phyloP scores from a whole-genome alignment of 2,797 vertebrate genomes.

The Urosaurus nigricauda region DNA sequence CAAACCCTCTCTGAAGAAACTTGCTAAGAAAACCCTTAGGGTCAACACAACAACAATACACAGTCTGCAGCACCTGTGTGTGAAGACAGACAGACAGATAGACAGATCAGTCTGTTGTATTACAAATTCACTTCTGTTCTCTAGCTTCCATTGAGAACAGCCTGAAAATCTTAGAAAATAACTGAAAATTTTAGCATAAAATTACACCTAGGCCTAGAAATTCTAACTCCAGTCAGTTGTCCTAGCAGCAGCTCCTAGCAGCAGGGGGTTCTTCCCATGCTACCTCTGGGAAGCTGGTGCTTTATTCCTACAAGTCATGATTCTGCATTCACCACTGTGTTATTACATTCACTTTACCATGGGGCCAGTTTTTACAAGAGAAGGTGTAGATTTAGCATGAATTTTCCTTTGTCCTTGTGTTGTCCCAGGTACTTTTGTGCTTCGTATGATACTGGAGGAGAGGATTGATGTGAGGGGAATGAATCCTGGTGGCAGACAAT shows the following conservation, averaged over 20 bases:
- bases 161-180: not conserved
- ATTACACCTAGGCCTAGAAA: no score
- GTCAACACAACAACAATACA: no score
- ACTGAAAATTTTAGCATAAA: no score
- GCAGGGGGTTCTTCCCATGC: not conserved
- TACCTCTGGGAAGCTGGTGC: not conserved
- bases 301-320: not conserved
- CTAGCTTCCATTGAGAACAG: not conserved
- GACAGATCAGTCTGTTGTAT: not conserved
- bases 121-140: not conserved
- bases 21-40: no score
- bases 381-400: not conserved
- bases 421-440: not conserved
- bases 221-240: not conserved
- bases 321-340: no score
- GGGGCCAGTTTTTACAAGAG: no score
- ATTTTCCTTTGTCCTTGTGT: not conserved
- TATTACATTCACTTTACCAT: no score
- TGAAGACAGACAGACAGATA: no score
- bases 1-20: no score
- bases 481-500: not conserved
- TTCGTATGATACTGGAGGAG: not conserved
- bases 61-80: no score
- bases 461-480: no score
- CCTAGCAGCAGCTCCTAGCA: not conserved